A percentile compares a stretch with the other conserved stretches of the same genome.
Evolutionary conservation across 2,888 invertebrate genomes (phyloP).

Genomic region (Patella pellucida): DNA sequence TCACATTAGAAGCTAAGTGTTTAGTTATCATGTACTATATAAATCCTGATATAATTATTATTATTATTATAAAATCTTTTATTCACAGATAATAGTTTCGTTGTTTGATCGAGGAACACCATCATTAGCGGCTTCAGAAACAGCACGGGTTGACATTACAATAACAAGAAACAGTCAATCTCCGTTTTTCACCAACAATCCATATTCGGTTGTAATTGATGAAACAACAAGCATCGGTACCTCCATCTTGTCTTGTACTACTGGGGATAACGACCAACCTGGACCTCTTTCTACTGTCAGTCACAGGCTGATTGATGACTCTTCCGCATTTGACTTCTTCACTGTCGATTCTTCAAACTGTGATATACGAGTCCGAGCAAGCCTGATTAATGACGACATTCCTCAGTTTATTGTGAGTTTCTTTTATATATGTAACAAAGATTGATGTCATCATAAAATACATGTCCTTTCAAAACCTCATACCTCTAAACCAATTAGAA

Average conservation of each 20-base stretch:
- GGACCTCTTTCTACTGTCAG: constrained; percentile 42
- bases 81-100: neutral
- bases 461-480: no score
- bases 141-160: constrained; percentile 47
- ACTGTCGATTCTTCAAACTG: constrained; percentile 47
- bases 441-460: neutral
- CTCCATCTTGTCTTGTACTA: constrained; percentile 41
- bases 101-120: constrained; percentile 57
- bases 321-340: constrained; percentile 54
- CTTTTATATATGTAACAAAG: neutral
- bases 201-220: constrained; percentile 44
- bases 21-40: no score
- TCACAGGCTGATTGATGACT: constrained; percentile 57
- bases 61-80: no score
- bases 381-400: constrained; percentile 40
- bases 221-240: constrained; percentile 39
- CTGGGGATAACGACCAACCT: constrained; percentile 45
- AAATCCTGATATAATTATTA: no score
- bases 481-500: no score
- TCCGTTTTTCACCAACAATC: constrained; percentile 49
- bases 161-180: constrained; percentile 51
- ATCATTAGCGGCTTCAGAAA: constrained; percentile 22
- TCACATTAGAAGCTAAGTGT: no score
- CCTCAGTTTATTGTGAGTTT: constrained; percentile 34
- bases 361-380: constrained; percentile 41